Percentiles rank a stretch among this genome's conserved stretches.
phyloP scores from a whole-genome alignment of 2,797 vertebrate genomes.

The Sebastes kiyomatsui region DNA sequence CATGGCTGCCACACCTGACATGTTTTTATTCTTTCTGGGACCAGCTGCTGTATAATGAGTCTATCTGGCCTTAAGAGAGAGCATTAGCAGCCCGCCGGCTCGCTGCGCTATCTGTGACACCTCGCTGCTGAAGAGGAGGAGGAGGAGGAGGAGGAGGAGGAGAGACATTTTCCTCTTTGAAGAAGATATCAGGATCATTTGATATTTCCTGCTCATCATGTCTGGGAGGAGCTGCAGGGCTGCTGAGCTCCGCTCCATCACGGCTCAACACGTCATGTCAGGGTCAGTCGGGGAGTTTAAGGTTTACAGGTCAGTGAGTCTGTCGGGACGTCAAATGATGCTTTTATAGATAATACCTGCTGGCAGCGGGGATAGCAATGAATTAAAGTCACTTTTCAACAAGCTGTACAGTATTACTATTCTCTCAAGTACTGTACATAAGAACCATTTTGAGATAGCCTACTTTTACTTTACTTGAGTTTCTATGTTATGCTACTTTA shows the following conservation, averaged over 20 bases:
- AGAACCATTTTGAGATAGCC: too few relatives aligned
- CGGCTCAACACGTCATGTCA: neutral
- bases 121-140: constrained; percentile 36
- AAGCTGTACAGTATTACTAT: too few relatives aligned
- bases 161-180: constrained; percentile 50
- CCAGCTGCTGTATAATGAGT: constrained; percentile 60
- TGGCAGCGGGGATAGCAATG: too few relatives aligned
- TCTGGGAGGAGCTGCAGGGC: neutral
- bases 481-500: too few relatives aligned
- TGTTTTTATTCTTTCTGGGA: constrained; percentile 15
- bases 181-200: constrained; percentile 62
- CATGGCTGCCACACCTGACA: constrained; percentile 50
- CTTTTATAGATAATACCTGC: too few relatives aligned
- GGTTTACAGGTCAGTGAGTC: too few relatives aligned
- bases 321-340: too few relatives aligned
- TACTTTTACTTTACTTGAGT: too few relatives aligned
- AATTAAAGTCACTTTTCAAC: too few relatives aligned
- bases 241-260: neutral
- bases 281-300: neutral
- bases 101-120: constrained; percentile 49
- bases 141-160: neutral
- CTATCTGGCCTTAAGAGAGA: constrained; percentile 50
- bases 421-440: too few relatives aligned
- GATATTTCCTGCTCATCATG: constrained; percentile 44
- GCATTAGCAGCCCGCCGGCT: constrained; percentile 46